phyloP scores from a whole-genome alignment of 2,888 invertebrate genomes.

The Polydrusus tereticollis region DNA sequence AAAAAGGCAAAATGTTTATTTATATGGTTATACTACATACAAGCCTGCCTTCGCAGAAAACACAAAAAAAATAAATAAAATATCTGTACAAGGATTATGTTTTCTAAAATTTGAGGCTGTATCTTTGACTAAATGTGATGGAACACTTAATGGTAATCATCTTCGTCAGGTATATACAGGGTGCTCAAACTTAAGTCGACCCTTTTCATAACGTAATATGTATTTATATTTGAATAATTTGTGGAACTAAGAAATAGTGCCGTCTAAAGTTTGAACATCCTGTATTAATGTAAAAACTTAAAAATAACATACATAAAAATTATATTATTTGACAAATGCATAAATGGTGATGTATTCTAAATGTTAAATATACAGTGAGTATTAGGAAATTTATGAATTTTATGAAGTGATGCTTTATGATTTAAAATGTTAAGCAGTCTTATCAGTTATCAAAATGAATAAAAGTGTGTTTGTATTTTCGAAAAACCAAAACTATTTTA shows the following conservation, averaged over 20 bases:
- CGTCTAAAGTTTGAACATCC: constrained; percentile 60
- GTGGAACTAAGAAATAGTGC: not conserved
- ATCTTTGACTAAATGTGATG: constrained; percentile 62
- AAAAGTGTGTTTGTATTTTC: too few relatives aligned
- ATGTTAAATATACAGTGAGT: constrained; percentile 56
- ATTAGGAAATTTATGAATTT: constrained; percentile 62
- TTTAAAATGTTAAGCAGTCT: constrained; percentile 18
- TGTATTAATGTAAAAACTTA: constrained; percentile 31
- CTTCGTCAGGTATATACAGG: constrained; percentile 57
- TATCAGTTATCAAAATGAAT: too few relatives aligned
- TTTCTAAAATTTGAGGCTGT: constrained; percentile 49
- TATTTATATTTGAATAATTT: not conserved
- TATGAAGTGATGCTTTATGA: constrained; percentile 47
- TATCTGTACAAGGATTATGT: constrained; percentile 60
- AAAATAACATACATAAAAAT: constrained; percentile 50
- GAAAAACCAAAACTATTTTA: too few relatives aligned
- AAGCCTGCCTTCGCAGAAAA: constrained; percentile 44
- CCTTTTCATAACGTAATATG: too few relatives aligned
- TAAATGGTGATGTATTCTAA: constrained; percentile 44
- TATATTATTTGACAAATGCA: constrained; percentile 57
- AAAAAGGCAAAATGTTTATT: constrained; percentile 59
- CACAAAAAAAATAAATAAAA: constrained; percentile 59
- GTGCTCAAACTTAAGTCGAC: not conserved
- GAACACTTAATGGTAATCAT: constrained; percentile 63
- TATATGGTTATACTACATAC: constrained; percentile 67